Conservation (phyloP, 2,113 vertebrate genomes). For the Catharus fuscescens region DNA sequence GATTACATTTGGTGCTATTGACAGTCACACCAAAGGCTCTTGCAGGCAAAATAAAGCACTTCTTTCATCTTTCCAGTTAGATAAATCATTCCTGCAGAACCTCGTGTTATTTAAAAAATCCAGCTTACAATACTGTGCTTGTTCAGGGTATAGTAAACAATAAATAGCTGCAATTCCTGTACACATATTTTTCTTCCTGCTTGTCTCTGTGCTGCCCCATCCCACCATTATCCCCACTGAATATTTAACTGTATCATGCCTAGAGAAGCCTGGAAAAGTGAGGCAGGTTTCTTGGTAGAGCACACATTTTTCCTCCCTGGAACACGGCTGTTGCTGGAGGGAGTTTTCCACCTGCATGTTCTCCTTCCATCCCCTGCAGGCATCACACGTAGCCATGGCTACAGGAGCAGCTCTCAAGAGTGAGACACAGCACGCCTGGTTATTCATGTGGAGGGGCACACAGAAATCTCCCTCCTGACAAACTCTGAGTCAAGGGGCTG, state of each 20-base stretch:
- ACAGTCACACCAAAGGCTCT: neutral
- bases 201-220: neutral
- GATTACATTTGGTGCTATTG: neutral
- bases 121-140: neutral
- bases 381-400: neutral
- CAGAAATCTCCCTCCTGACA: accelerated
- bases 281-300: neutral
- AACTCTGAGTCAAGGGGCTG: neutral
- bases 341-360: neutral
- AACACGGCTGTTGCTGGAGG: neutral
- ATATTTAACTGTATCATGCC: neutral
- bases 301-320: neutral
- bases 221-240: neutral
- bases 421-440: neutral
- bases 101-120: neutral
- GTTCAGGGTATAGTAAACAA: neutral
- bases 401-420: neutral
- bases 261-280: neutral
- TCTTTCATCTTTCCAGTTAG: neutral
- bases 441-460: accelerated
- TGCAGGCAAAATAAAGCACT: neutral
- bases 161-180: neutral
- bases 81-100: neutral
- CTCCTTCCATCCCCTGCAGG: neutral
- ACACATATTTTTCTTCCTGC: neutral